Evolutionary conservation across 2,113 vertebrate genomes (phyloP).

Genomic region (Anhinga anhinga): DNA sequence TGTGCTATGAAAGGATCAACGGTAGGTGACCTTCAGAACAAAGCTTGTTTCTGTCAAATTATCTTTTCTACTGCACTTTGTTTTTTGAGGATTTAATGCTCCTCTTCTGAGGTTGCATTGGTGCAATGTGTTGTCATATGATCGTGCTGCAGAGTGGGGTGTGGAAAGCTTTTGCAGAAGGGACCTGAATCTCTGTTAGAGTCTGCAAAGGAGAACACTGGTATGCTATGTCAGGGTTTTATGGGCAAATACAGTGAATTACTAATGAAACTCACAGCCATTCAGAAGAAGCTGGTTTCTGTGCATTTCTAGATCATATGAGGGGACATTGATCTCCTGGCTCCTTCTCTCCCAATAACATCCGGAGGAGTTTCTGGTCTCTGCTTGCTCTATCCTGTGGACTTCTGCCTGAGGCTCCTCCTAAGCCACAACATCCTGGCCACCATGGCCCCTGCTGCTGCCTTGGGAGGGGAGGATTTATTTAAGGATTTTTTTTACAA

Average conservation of each 20-base stretch:
- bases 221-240: not conserved
- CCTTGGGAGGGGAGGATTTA: not conserved
- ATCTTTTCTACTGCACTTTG: not conserved
- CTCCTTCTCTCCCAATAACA: not conserved
- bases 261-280: not conserved
- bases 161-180: not conserved
- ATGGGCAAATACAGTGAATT: not conserved
- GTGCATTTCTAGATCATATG: not conserved
- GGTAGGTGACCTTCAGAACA: not conserved
- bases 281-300: not conserved
- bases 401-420: not conserved
- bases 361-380: not conserved
- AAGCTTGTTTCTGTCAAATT: not conserved
- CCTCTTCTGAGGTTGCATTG: not conserved
- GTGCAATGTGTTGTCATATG: not conserved
- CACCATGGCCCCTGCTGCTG: not conserved
- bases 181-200: not conserved
- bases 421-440: not conserved
- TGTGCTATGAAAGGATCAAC: rapidly evolving
- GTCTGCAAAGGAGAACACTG: not conserved
- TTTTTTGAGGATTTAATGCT: not conserved
- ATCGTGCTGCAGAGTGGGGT: not conserved
- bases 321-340: not conserved
- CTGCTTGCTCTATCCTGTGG: not conserved
- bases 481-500: not conserved